phyloP scores from a whole-genome alignment of 2,888 invertebrate genomes.

The Abrostola triplasia region DNA sequence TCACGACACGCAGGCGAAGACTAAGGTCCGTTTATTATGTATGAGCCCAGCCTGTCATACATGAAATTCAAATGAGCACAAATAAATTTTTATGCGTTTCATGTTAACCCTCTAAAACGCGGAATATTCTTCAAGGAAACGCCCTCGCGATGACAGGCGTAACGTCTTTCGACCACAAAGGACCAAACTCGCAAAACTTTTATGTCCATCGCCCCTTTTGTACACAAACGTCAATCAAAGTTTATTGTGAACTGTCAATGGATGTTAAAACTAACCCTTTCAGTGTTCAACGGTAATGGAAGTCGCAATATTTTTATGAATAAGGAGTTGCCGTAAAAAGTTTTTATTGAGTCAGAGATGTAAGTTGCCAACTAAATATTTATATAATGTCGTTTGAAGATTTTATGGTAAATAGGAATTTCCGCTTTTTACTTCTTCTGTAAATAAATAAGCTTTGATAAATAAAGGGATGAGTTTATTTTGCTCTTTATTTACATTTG shows the following conservation, averaged over 20 bases:
- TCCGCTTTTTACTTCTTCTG: constrained; percentile 11
- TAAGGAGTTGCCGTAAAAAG: constrained; percentile 26
- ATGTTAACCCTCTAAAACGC: constrained; percentile 70
- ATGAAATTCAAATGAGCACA: constrained; percentile 83
- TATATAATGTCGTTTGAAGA: constrained; percentile 36
- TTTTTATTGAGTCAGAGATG: constrained; percentile 27
- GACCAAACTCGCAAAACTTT: neutral
- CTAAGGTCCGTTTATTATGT: constrained; percentile 73
- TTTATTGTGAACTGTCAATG: constrained; percentile 1
- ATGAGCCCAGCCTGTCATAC: constrained; percentile 72
- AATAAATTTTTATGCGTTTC: constrained; percentile 80
- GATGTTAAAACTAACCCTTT: constrained; percentile 18
- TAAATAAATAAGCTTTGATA: constrained; percentile 5
- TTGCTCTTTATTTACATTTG: neutral
- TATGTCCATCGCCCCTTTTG: constrained; percentile 7
- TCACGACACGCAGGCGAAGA: constrained; percentile 31
- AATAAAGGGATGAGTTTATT: neutral
- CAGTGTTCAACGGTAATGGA: constrained; percentile 12
- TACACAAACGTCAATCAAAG: neutral
- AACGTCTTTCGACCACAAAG: neutral
- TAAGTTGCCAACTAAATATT: constrained; percentile 35
- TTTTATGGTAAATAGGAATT: constrained; percentile 21
- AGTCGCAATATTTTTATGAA: constrained; percentile 27
- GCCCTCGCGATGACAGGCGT: neutral
- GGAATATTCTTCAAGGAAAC: constrained; percentile 15